These are phyloP conservation scores for Nesogale talazaci DNA, from an alignment of 2,113 vertebrate species.

Conservation along the genomic window DNA sequence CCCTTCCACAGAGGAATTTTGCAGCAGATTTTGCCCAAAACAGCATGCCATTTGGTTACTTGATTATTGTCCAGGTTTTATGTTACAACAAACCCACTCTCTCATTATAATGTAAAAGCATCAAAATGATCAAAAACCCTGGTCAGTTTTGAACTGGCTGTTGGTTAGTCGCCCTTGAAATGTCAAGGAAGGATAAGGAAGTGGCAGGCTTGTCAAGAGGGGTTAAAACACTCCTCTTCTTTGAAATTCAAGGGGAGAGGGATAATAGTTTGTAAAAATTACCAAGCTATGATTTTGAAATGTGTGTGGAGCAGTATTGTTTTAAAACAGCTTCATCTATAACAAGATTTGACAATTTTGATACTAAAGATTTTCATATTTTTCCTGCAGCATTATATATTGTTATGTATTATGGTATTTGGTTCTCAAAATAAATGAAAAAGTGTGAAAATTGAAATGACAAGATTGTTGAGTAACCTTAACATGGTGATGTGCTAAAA, in stretches of 20 bases:
- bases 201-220: background rate
- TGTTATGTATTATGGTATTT: slow-evolving; percentile 29
- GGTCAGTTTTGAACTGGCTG: background rate
- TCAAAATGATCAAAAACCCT: rapidly evolving
- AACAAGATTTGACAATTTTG: slow-evolving; percentile 4
- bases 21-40: too few species aligned
- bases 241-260: background rate
- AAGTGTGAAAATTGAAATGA: slow-evolving; percentile 57
- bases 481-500: slow-evolving; percentile 45
- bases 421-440: slow-evolving; percentile 46
- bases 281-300: background rate
- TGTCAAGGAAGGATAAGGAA: background rate
- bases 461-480: slow-evolving; percentile 57
- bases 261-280: background rate
- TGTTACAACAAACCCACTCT: background rate
- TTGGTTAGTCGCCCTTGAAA: background rate
- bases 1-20: too few species aligned
- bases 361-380: slow-evolving; percentile 20
- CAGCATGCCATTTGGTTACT: too few species aligned
- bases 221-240: background rate
- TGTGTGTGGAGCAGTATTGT: background rate
- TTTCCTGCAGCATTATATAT: slow-evolving; percentile 58
- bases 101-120: background rate
- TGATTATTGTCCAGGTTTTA: background rate
- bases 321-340: slow-evolving; percentile 14